phyloP scores from a whole-genome alignment of 53 echinoderm and acorn worm species.

The Luidia sarsii region DNA sequence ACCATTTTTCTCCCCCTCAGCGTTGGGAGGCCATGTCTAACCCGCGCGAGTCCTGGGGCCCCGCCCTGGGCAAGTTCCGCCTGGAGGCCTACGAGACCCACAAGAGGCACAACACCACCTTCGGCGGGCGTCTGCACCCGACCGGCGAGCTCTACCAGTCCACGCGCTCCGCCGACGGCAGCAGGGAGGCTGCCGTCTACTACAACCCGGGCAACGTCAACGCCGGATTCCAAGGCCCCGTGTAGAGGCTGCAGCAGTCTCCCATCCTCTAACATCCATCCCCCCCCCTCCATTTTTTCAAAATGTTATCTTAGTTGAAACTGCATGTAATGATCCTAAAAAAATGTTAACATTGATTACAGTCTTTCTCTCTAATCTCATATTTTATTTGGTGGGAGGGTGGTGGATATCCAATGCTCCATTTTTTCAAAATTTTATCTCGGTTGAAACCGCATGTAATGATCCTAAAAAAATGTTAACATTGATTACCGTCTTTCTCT shows the following conservation, averaged over 20 bases:
- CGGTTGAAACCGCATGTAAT: no score
- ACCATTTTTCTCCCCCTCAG: no score
- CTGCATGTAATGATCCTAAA: no score
- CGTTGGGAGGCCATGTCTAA: constrained; percentile 47
- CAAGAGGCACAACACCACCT: constrained; percentile 55
- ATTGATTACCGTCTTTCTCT: no score
- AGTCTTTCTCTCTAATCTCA: no score
- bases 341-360: no score
- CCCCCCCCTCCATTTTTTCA: background rate
- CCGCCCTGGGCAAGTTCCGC: constrained; percentile 67
- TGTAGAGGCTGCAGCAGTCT: constrained; percentile 31
- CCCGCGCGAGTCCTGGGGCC: constrained; percentile 68
- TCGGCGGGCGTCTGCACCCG: constrained; percentile 62
- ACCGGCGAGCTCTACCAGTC: background rate
- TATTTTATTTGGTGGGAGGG: no score
- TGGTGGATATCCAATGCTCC: no score
- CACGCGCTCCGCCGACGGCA: background rate
- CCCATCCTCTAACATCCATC: background rate
- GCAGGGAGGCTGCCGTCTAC: background rate
- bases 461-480: no score
- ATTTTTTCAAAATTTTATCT: no score
- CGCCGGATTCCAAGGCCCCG: background rate
- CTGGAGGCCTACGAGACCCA: constrained; percentile 65
- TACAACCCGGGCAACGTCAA: constrained; percentile 8
- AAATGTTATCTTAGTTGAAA: no score